Percentiles rank a stretch among this genome's conserved stretches.
Evolutionary conservation across 1,140 invertebrate genomes (phyloP).

Genomic region (Psix sp.): DNA sequence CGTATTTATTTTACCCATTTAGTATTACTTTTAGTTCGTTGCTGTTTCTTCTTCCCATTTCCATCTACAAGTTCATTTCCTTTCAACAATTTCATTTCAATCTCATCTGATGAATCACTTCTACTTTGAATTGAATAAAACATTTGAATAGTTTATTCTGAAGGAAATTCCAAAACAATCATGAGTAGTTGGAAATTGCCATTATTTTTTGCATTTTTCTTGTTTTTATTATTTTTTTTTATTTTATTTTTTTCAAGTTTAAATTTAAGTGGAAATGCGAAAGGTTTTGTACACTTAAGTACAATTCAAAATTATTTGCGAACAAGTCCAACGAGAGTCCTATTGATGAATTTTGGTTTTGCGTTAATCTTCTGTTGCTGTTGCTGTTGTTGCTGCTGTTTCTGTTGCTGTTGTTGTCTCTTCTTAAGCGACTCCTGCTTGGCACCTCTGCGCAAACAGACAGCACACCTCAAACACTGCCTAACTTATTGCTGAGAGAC

Average conservation of each 20-base stretch:
- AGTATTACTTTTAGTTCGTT: too few species aligned
- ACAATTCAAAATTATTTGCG: conserved; percentile 64
- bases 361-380: conserved; percentile 43
- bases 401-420: conserved; percentile 47
- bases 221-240: not conserved
- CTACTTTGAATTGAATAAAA: too few species aligned
- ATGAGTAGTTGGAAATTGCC: not conserved
- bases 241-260: not conserved
- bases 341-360: conserved; percentile 68
- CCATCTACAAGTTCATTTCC: too few species aligned
- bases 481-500: conserved; percentile 68
- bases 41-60: too few species aligned
- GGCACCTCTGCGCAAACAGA: conserved; percentile 71
- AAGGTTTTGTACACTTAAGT: conserved; percentile 30
- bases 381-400: conserved; percentile 51
- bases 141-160: not conserved
- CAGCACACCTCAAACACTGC: conserved; percentile 65
- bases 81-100: too few species aligned
- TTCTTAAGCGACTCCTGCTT: conserved; percentile 74
- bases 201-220: too few species aligned
- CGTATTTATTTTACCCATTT: too few species aligned
- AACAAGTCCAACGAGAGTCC: conserved; percentile 64
- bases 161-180: conserved; percentile 1
- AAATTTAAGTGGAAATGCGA: conserved; percentile 20
- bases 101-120: too few species aligned